Conservation (phyloP, 2,888 invertebrate species). For the Tricholauxania praeusta region DNA sequence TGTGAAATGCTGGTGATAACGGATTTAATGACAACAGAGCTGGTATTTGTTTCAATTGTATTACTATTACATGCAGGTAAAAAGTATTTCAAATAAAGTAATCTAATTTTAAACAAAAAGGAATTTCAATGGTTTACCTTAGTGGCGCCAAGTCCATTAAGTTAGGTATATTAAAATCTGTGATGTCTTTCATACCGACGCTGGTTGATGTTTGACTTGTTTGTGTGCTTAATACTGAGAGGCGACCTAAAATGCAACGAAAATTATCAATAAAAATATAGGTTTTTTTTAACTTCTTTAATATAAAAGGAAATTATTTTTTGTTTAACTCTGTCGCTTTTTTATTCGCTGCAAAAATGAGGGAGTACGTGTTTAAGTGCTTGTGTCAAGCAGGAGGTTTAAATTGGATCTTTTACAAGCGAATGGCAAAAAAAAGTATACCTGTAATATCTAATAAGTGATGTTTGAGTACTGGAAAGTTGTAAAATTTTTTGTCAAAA, state of each 20-base stretch:
- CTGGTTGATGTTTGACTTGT: slow-evolving; percentile 64
- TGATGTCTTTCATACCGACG: slow-evolving; percentile 65
- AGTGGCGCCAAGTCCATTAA: slow-evolving; percentile 62
- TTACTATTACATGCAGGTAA: slow-evolving; percentile 54
- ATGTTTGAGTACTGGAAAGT: too few relatives aligned
- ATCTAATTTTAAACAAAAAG: not conserved
- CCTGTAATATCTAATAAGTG: too few relatives aligned
- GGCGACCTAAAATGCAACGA: slow-evolving; percentile 57
- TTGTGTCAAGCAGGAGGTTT: too few relatives aligned
- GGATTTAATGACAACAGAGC: slow-evolving; percentile 68
- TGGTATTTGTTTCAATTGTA: slow-evolving; percentile 65
- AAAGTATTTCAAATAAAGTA: not conserved
- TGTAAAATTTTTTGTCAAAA: too few relatives aligned
- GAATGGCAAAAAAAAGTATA: too few relatives aligned
- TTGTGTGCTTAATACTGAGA: slow-evolving; percentile 67
- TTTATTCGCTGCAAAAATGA: too few relatives aligned
- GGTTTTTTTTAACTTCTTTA: not conserved
- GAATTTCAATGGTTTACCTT: slow-evolving; percentile 52
- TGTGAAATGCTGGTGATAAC: slow-evolving; percentile 67
- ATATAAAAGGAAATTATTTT: not conserved
- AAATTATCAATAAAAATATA: not conserved
- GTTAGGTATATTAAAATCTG: slow-evolving; percentile 63
- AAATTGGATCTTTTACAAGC: too few relatives aligned
- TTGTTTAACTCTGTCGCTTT: not conserved
- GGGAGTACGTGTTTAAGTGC: too few relatives aligned